Base-by-base conservation (phyloP, 64 coral and sea anemone species). In the Dendronephthya gigantea region DNA sequence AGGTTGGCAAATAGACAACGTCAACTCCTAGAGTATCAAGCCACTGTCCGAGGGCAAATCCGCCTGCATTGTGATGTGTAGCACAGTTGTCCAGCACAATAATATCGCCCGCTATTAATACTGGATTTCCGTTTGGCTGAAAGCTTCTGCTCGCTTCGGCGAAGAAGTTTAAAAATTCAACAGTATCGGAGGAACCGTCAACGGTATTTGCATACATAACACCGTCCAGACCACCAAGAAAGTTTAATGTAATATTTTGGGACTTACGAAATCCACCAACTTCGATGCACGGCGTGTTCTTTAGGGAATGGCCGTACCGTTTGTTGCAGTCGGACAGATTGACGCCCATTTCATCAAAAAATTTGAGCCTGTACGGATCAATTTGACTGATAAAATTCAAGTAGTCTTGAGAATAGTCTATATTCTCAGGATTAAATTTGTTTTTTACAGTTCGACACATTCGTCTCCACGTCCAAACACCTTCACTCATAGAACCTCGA, bases 131-230 rank as follows among this genome's bases (percentile, higher is more conserved):
- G 51, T 50, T 40, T 83, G 32, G 52, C 39, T 90, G 40, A n/a
- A 50, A 45, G 43, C 82, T 84, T 55, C 79, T 17, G 40, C 82
- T 83, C 13, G 88, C 88, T 37, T 90, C 88, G 40, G 14, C 83
- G 22, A 84, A 76, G 17, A 90, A 90, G 37, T 90, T 58, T 12
- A 81, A 49, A 52, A 84, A 85, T 37, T 70, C 48, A 15, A 68
- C 51, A 27, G 88, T 35, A 40, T 90, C 39, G 28, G 83, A 69
- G 76, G 55, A 39, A 39, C 88, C 88, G 15, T 72, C 59, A 40
- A 84, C 40, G 48, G 88, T 90, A 50, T 90, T 90, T 59, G 88
- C 83, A 32, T 85, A 90, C 27, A 90, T 82, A 38, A 85, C 88
- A 40, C 88, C 88, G 51, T 90, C 69, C 8, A 90, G 37, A 33